Evolutionary conservation across 2,797 vertebrate genomes (phyloP).

Genomic region (Ataeniobius toweri): DNA sequence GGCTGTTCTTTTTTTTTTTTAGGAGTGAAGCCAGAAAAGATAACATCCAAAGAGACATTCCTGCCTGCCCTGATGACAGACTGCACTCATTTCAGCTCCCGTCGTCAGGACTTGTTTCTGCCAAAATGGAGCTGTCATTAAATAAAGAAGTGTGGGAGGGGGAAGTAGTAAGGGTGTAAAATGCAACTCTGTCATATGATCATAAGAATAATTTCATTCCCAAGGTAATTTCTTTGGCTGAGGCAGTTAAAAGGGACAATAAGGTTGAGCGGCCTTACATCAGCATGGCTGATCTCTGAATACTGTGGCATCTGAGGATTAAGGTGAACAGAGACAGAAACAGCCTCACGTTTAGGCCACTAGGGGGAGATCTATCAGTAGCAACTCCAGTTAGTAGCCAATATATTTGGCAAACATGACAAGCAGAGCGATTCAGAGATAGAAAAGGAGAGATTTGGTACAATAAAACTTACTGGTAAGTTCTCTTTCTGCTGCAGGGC

Average conservation of each 20-base stretch:
- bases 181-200: conserved; percentile 40
- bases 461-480: conserved; percentile 85
- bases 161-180: conserved; percentile 23
- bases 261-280: conserved; percentile 50
- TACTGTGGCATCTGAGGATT: conserved; percentile 55
- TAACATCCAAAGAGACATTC: conserved; percentile 68
- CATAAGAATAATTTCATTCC: conserved; percentile 39
- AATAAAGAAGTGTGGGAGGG: not conserved
- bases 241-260: conserved; percentile 24
- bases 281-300: conserved; percentile 51
- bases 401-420: not conserved
- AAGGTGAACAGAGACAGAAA: conserved; percentile 55
- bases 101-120: conserved; percentile 50
- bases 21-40: conserved; percentile 44
- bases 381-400: conserved; percentile 15
- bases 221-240: conserved; percentile 16
- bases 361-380: conserved; percentile 55
- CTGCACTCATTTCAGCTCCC: conserved; percentile 49
- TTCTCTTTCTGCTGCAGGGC: conserved; percentile 96
- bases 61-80: conserved; percentile 51
- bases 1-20: conserved; percentile 28
- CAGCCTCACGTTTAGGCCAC: conserved; percentile 39
- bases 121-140: conserved; percentile 38
- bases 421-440: not conserved
- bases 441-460: not conserved